phyloP scores from a whole-genome alignment of 2,797 vertebrate genomes.

The Neopelma chrysocephalum region DNA sequence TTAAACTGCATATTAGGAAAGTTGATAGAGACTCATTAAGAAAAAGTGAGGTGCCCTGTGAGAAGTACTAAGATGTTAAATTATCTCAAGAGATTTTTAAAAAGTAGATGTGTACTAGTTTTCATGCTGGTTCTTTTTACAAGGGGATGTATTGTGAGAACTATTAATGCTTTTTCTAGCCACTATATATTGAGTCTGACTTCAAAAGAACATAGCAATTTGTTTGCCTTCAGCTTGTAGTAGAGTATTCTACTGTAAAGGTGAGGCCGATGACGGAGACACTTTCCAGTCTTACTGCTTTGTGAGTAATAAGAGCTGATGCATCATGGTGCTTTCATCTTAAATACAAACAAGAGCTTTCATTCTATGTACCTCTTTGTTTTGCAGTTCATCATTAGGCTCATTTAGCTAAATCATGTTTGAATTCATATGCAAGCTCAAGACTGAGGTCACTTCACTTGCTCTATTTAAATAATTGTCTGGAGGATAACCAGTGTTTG shows the following conservation, averaged over 20 bases:
- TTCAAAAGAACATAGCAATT: not conserved
- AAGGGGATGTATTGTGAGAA: not conserved
- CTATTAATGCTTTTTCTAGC: not conserved
- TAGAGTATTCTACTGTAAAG: not conserved
- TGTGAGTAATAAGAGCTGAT: constrained; percentile 54
- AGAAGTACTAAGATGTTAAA: not conserved
- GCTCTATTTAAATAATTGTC: not conserved
- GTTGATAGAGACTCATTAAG: not conserved
- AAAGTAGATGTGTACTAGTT: not conserved
- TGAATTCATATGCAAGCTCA: not conserved
- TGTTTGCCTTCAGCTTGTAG: constrained; percentile 13
- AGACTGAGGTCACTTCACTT: not conserved
- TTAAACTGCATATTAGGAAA: not conserved
- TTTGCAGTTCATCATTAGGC: constrained; percentile 36
- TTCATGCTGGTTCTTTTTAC: not conserved
- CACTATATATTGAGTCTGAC: not conserved
- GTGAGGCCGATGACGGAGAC: not conserved
- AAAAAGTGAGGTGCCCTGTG: not conserved
- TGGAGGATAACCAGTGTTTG: not conserved
- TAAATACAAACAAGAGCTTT: constrained; percentile 53
- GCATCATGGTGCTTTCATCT: constrained; percentile 57
- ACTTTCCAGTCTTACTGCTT: constrained; percentile 58
- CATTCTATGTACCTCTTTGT: constrained; percentile 4
- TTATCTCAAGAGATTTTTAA: not conserved
- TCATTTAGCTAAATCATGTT: constrained; percentile 31